phyloP scores from a whole-genome alignment of 2,797 vertebrate genomes.

The Cossypha caffra region DNA sequence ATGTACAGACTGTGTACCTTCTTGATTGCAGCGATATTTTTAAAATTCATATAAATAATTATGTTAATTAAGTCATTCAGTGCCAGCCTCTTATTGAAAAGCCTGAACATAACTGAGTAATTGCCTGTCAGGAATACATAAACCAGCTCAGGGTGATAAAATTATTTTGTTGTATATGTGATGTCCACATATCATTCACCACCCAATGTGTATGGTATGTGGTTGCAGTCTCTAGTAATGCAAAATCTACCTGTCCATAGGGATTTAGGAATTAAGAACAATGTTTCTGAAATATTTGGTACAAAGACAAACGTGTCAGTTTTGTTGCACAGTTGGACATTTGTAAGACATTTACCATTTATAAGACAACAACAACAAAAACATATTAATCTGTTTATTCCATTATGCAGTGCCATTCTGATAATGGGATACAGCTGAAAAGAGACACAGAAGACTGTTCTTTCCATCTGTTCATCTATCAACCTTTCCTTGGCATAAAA shows the following conservation, averaged over 20 bases:
- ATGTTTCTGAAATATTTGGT: background rate
- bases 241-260: background rate
- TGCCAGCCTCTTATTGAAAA: conserved; percentile 48
- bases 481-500: background rate
- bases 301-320: background rate
- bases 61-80: conserved; percentile 74
- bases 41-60: conserved; percentile 75
- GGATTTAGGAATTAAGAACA: background rate
- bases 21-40: conserved; percentile 75
- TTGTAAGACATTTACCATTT: background rate
- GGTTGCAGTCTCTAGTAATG: background rate
- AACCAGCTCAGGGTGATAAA: conserved; percentile 11
- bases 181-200: background rate
- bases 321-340: background rate
- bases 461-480: conserved; percentile 54
- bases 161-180: background rate
- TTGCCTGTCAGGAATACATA: conserved; percentile 2
- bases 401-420: background rate
- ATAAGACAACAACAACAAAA: background rate
- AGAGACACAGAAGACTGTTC: background rate
- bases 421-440: conserved; percentile 14
- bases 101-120: conserved; percentile 44
- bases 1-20: conserved; percentile 54
- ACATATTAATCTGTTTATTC: background rate
- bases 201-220: background rate